phyloP scores from a whole-genome alignment of 2,797 vertebrate genomes.

The Pelochelys cantorii region DNA sequence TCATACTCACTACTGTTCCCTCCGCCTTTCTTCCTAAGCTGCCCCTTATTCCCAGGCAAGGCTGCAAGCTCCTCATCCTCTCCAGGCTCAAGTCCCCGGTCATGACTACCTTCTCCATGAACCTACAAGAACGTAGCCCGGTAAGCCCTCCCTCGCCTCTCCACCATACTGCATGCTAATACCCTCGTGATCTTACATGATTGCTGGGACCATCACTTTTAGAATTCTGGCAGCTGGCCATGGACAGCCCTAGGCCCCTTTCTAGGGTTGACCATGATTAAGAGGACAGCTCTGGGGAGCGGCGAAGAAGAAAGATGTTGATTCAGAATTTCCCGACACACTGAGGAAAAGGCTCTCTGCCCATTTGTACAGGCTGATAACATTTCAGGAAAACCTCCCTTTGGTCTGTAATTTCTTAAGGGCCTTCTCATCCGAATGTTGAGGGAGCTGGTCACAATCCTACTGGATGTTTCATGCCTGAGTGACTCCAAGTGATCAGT shows the following conservation, averaged over 20 bases:
- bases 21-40: neutral
- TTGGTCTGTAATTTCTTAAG: neutral
- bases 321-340: neutral
- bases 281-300: neutral
- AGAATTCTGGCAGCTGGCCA: neutral
- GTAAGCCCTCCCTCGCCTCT: neutral
- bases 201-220: neutral
- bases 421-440: neutral
- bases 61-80: neutral
- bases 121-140: neutral
- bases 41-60: neutral
- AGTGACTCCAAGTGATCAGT: neutral
- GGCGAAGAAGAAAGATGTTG: neutral
- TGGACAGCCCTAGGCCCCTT: neutral
- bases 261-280: accelerated
- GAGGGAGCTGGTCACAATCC: neutral
- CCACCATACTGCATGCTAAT: neutral
- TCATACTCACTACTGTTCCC: neutral
- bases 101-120: neutral
- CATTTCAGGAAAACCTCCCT: neutral
- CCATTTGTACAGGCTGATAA: neutral
- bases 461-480: neutral
- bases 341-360: accelerated
- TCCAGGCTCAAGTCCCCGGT: neutral
- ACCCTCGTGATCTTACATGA: neutral